Conservation (phyloP, 2,113 vertebrate species). For the Halichoeres trimaculatus region DNA sequence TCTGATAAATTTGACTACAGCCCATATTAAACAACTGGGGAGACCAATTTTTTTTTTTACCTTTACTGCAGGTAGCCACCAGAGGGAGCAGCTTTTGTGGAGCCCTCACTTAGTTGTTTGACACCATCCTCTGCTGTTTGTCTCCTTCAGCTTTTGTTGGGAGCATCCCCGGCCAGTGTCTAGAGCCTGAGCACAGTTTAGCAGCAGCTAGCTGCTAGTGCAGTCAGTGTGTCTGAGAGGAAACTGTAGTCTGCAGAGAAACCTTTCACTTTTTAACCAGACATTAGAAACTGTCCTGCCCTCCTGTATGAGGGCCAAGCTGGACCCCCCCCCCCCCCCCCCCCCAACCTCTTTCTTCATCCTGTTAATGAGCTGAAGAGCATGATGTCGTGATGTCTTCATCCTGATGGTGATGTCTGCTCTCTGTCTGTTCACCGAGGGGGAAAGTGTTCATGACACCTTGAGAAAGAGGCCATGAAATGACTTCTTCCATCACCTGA, state of each 20-base stretch:
- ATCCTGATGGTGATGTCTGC: too few species aligned
- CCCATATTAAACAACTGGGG: too few species aligned
- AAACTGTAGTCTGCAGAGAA: constrained; percentile 37
- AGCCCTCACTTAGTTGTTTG: too few species aligned
- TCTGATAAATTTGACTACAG: too few species aligned
- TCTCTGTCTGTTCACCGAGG: background rate
- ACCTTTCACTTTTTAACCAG: constrained; percentile 55
- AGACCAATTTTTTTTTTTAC: too few species aligned
- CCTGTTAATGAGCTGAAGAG: constrained; percentile 17
- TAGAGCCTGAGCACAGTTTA: constrained; percentile 22
- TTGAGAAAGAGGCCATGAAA: too few species aligned
- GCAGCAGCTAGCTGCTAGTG: constrained; percentile 26
- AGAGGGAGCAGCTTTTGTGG: too few species aligned
- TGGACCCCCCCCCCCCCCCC: too few species aligned
- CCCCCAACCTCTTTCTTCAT: background rate
- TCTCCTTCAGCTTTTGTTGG: background rate
- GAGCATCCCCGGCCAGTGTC: constrained; percentile 17
- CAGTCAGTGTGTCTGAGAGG: constrained; percentile 24
- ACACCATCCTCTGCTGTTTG: background rate
- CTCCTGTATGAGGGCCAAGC: too few species aligned
- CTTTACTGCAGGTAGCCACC: too few species aligned
- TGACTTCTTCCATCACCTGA: too few species aligned
- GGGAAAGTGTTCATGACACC: background rate
- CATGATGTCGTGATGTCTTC: background rate
- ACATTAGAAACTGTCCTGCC: constrained; percentile 1